Evolutionary conservation across 1,140 invertebrate genomes (phyloP), one percentile per base, ranked within the genome.

Genomic region (Nebria ingens): DNA sequence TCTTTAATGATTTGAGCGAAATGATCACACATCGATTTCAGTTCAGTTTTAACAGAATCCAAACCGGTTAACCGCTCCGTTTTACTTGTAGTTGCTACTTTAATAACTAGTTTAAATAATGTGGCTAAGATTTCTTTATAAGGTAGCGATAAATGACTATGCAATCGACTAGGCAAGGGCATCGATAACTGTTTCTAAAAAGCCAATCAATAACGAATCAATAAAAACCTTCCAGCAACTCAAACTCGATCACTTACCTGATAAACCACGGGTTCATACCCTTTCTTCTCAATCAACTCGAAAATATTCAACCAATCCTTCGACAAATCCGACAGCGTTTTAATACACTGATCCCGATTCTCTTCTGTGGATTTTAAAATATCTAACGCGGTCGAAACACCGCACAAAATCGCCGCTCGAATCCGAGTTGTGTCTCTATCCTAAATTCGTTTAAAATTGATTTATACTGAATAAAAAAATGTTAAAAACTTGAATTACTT

Each of bases 341-440:
- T 25, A 19, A 40, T 25, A 9, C 21, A 45, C 17, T 20, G 2
- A 40, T 53, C n/a, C 13, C 15, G 21, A 21, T 56, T 49, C 51
- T 53, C 54, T 9, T 45, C 59, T 25, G 45, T 58, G 19, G 25
- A 9, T 17, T 17, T 38, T 22, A 65, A 65, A 21, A 70, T 51
- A 42, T 71, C 68, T 34, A 71, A 56, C 15, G 68, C 68, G 19
- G 65, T 59, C 17, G 66, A 66, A 49, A 69, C 63, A 21, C 70
- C 45, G 12, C 68, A 64, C 0, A 70, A 56, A 34, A 68, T 49
- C 12, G 64, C 49, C 6, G 65, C 65, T 2, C 70, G 65, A 11
- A 71, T 21, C 51, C 66, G 66, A 15, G 71, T 51, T 6, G 66
- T 62, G 55, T 71, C 68, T 15, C 65, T 58, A 52, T 71, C 69